Base-by-base conservation (phyloP, 1,140 invertebrate genomes). In the Temnothorax curvispinosus region DNA sequence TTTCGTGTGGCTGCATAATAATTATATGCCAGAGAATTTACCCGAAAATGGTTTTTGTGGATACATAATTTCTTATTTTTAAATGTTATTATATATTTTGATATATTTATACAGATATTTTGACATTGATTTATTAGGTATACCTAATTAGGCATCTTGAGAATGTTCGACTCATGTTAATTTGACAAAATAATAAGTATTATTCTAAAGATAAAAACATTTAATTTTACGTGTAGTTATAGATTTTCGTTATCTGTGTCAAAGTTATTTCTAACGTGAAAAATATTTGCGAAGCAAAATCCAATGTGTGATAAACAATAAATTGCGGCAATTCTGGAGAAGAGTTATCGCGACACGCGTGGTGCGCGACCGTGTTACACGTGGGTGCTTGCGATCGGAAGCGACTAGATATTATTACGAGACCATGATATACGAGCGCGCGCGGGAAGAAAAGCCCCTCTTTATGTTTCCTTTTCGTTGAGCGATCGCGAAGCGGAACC, bases 321-420 rank as follows among this genome's bases (percentile, higher is more conserved):
- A 60, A 13, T 74, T 11, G 9, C 6, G 3, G 4, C 32, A 56
- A 75, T 75, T 56, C 32, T 38, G n/a, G 15, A 56, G 52, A 35
- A 6, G 47, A 27, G n/a, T 56, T 41, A 75, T 69, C 50, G 32
- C 50, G 13, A 15, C 27, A 27, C n/a, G 65, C 54, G 56, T 85
- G n/a, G n/a, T 38, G 11, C n/a, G 44, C 18, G 71, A 67, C 44
- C 11, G 38, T 50, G 18, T 41, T 52, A 35, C 56, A 38, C 56
- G 32, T 27, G 44, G 27, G 18, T 72, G 75, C 78, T 91, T 86
- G 74, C 62, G 72, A 89, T 86, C 90, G 90, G 90, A 91, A 91
- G 64, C 56, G 86, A 74, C 76, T 84, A 89, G 90, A 91, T 91
- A 90, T 87, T 88, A 91, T 91, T 91, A 88, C 82, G 50, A 85